Evolutionary conservation across 2,888 invertebrate genomes (phyloP), one percentile per base, ranked within the genome.

Genomic region (Exephanes ischioxanthus): DNA sequence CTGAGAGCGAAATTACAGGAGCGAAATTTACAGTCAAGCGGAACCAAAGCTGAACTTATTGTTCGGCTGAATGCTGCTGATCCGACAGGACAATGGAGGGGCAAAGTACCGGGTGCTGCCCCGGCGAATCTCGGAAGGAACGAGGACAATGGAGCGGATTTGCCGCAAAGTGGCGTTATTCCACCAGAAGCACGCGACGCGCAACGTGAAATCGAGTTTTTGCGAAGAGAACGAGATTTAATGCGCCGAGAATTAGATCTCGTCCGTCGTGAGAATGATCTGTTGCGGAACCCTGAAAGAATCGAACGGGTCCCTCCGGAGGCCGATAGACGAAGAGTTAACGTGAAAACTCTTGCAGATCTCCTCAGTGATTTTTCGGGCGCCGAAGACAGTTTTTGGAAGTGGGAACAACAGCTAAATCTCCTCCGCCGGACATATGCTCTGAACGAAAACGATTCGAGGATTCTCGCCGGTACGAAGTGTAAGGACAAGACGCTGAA

Each of bases 391-490:
- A 61, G 45, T 22, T 87, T 80, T 71, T 76, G 55, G 55, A 48
- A 58, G 9, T 87, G 87, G 86, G 61, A 84, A 41, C 68, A 79
- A 48, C 87, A 87, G 37, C 53, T 87, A 11, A 11, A 53, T 19
- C 63, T 87, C 9, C 73, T 87, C 3, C 72, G 61, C 9, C 33
- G 22, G 0, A 78, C 85, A 2, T 87, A 87, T n/a, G 22, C 22
- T 19, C 11, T 87, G 14, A 72, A 77, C 7, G 86, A 84, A 41
- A 70, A 84, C 19, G 58, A 67, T n/a, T 58, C 84, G 1, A 79
- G 83, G 41, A 75, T 84, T 41, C 66, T 86, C 2, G 80, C 82
- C 19, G 84, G 86, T 6, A 70, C 80, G n/a, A 86, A 86, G 22
- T 71, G 86, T 6, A 80, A 77, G 53, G 85, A 83, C 19, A 83